These are phyloP conservation scores for Sarcophaga bullata DNA, from an alignment of 1,140 invertebrate species.

Conservation along the genomic window DNA sequence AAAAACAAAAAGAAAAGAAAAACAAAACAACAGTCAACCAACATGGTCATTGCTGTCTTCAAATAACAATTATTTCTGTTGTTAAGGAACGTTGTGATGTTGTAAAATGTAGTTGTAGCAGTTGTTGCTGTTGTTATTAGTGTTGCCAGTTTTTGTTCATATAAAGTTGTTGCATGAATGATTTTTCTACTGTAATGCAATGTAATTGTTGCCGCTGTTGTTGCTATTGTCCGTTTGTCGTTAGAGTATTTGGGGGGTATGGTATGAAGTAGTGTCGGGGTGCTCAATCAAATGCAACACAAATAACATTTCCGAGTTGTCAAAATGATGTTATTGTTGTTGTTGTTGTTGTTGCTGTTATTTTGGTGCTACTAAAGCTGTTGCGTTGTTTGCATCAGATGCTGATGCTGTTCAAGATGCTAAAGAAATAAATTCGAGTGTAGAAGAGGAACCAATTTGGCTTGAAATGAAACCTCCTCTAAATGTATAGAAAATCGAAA, in stretches of 20 bases:
- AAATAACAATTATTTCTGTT: conserved; percentile 30
- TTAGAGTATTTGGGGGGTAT: neutral
- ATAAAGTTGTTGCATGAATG: conserved; percentile 9
- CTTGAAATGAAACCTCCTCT: no score
- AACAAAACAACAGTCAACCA: conserved; percentile 17
- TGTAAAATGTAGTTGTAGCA: neutral
- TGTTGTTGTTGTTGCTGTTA: conserved; percentile 1
- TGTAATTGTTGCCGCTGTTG: neutral
- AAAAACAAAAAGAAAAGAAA: no score
- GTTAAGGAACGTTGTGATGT: neutral
- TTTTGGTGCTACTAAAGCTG: neutral
- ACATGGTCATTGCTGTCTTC: conserved; percentile 40
- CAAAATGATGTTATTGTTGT: neutral
- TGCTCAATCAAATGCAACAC: conserved; percentile 40
- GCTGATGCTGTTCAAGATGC: neutral
- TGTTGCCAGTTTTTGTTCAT: neutral
- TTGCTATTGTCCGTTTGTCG: neutral
- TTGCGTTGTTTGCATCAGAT: neutral
- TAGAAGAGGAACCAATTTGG: no score
- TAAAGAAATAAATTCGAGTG: neutral
- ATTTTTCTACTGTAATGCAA: neutral
- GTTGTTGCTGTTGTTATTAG: neutral
- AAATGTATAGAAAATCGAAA: neutral
- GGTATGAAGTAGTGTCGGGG: neutral
- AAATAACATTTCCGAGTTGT: conserved; percentile 38